Percentiles rank a stretch among this genome's conserved stretches.
Evolutionary conservation across 2,797 vertebrate genomes (phyloP).

Genomic region (Malurus leucopterus): DNA sequence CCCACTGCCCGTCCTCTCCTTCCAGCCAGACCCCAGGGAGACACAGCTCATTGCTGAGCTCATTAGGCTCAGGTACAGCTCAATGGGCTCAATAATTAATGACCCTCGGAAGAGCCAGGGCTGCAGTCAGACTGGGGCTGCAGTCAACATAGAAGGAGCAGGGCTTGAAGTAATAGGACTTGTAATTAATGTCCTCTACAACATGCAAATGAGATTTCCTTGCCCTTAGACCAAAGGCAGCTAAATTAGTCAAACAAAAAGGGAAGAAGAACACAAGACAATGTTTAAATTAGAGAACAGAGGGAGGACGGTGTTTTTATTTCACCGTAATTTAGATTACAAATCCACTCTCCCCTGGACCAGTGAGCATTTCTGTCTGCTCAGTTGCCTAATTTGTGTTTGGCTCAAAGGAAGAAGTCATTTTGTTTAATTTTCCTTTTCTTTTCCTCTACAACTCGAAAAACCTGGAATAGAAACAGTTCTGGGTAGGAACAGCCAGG

Average conservation of each 20-base stretch:
- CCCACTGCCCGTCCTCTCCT: not conserved
- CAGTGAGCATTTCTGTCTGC: not conserved
- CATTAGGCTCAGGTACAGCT: not conserved
- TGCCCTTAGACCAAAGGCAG: conserved; percentile 6
- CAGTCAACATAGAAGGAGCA: not conserved
- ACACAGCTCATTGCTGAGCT: not conserved
- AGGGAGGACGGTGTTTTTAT: not conserved
- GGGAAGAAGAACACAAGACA: not conserved
- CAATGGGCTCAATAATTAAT: not conserved
- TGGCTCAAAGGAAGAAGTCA: not conserved
- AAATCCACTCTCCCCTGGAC: not conserved
- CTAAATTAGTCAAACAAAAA: conserved; percentile 1
- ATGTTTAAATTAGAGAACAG: conserved; percentile 4
- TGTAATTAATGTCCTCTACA: not conserved
- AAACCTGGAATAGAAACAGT: not conserved
- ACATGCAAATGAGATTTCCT: not conserved
- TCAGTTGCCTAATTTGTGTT: not conserved
- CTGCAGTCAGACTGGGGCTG: not conserved
- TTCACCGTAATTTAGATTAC: not conserved
- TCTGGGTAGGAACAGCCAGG: not conserved
- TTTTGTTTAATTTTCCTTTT: not conserved
- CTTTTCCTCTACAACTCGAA: not conserved
- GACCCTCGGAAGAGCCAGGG: not conserved
- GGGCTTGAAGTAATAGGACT: not conserved
- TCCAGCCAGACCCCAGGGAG: not conserved